Conservation (phyloP, 2,113 vertebrate genomes). For the Zeus faber region DNA sequence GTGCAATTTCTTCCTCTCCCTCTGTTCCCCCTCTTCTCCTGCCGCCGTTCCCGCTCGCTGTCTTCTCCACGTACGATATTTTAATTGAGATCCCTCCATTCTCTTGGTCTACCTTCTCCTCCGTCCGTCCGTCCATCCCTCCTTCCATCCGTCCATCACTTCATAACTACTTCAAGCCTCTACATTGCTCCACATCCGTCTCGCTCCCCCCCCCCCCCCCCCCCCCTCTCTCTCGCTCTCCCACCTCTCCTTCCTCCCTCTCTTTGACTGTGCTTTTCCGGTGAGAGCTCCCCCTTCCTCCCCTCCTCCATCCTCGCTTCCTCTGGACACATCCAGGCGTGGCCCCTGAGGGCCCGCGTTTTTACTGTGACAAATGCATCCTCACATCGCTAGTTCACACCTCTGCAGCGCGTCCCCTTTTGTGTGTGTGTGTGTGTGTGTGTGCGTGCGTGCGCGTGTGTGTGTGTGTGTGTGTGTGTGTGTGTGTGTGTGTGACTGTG, state of each 20-base stretch:
- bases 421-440: constrained; percentile 19
- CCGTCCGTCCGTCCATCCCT: constrained; percentile 25
- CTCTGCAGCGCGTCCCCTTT: constrained; percentile 14
- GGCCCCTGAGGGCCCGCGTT: constrained; percentile 63
- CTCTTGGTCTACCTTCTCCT: constrained; percentile 19
- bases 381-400: constrained; percentile 24
- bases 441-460: constrained; percentile 5
- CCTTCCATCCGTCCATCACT: constrained; percentile 32
- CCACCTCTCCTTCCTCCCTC: constrained; percentile 24
- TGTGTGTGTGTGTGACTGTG: constrained; percentile 63
- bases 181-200: too few species aligned
- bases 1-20: too few species aligned
- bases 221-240: constrained; percentile 34
- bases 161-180: too few species aligned
- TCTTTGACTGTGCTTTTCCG: constrained; percentile 15
- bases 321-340: constrained; percentile 67
- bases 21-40: background rate
- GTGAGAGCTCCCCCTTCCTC: constrained; percentile 11
- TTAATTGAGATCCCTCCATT: background rate
- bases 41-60: constrained; percentile 2
- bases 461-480: background rate
- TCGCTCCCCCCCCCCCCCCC: constrained; percentile 21
- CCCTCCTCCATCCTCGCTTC: background rate
- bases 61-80: constrained; percentile 8
- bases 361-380: constrained; percentile 80